Evolutionary conservation across 2,797 vertebrate genomes (phyloP).

Genomic region (Paramormyrops hopkinsi): DNA sequence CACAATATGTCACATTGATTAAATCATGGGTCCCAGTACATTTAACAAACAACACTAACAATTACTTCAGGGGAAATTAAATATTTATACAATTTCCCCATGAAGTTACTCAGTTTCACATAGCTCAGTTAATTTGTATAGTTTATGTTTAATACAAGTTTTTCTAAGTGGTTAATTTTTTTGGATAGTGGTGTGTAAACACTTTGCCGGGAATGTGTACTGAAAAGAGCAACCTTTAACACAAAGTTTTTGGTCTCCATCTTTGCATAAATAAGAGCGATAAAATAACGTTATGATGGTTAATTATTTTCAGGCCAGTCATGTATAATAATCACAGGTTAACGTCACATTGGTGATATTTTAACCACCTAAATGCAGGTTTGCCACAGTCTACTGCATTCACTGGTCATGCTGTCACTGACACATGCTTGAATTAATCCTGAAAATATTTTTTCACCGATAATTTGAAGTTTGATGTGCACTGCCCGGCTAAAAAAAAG

Average conservation of each 20-base stretch:
- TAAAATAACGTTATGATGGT: neutral
- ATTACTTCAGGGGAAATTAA: neutral
- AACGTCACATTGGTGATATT: neutral
- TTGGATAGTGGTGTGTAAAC: neutral
- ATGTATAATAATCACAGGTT: neutral
- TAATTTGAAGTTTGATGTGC: neutral
- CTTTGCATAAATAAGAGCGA: neutral
- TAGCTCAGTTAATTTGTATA: neutral
- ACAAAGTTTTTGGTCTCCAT: neutral
- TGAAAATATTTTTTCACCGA: neutral
- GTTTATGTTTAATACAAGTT: neutral
- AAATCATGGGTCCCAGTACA: neutral
- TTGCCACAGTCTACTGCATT: neutral
- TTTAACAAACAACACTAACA: neutral
- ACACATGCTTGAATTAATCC: neutral
- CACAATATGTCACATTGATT: neutral
- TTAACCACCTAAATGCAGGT: neutral
- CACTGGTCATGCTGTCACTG: neutral
- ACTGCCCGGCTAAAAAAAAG: neutral
- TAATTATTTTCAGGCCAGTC: neutral
- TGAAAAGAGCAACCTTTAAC: neutral
- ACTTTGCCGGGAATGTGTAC: neutral
- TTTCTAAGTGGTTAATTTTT: neutral
- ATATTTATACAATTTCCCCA: neutral
- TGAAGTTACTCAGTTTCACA: neutral